A percentile compares a stretch with the other conserved stretches of the same genome.
These are phyloP conservation scores for Alouatta caraya DNA, from an alignment of 2,797 vertebrate genomes.

Conservation along the genomic window DNA sequence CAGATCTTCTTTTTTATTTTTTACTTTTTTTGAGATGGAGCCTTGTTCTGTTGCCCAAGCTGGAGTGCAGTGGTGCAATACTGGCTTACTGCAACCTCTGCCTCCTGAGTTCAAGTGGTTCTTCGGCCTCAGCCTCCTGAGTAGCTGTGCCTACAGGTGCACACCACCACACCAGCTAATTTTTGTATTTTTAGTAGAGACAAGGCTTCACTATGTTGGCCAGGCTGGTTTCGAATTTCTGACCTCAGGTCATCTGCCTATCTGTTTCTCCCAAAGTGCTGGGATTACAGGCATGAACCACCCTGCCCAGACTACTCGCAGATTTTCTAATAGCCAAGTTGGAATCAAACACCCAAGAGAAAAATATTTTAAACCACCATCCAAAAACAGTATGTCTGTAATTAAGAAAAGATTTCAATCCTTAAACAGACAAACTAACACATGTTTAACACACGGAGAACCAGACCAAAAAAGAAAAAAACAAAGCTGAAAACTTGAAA, in stretches of 20 bases:
- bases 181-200: neutral
- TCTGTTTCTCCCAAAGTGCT: too few species aligned
- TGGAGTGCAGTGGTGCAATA: neutral
- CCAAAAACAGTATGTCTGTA: neutral
- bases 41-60: neutral
- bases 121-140: neutral
- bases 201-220: too few species aligned
- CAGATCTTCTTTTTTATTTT: neutral
- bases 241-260: too few species aligned
- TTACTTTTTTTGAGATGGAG: neutral
- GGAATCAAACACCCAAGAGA: neutral
- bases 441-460: neutral
- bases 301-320: neutral
- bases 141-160: neutral
- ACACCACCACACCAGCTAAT: neutral
- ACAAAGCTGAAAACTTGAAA: neutral
- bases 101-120: neutral
- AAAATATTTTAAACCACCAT: conserved; percentile 9
- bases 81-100: neutral
- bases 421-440: conserved; percentile 2
- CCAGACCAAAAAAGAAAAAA: neutral
- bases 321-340: neutral
- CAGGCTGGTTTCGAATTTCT: too few species aligned
- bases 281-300: neutral
- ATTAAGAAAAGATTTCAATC: conserved; percentile 52